Conservation (phyloP, 2,888 invertebrate species). For the Microctonus hyperodae region DNA sequence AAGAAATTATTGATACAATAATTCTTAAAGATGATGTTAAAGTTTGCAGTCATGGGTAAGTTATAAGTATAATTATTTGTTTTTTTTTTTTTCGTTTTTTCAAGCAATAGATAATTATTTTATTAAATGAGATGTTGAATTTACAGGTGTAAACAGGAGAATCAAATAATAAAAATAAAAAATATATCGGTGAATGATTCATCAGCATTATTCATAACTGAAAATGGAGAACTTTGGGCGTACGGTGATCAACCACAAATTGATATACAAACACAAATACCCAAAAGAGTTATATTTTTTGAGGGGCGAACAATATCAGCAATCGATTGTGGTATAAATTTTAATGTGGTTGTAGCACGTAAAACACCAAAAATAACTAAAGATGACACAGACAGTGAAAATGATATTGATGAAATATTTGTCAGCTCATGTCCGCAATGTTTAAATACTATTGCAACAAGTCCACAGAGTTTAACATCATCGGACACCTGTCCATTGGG, state of each 20-base stretch:
- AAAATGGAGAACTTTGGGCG: conserved; percentile 75
- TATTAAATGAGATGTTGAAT: not conserved
- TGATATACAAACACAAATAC: conserved; percentile 68
- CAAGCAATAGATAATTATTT: conserved; percentile 8
- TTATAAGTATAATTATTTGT: conserved; percentile 13
- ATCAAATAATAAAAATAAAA: conserved; percentile 70
- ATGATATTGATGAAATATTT: conserved; percentile 72
- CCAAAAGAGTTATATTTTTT: conserved; percentile 74
- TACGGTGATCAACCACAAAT: conserved; percentile 74
- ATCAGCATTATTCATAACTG: conserved; percentile 72
- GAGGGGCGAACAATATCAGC: conserved; percentile 74
- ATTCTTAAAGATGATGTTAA: conserved; percentile 71
- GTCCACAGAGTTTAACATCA: conserved; percentile 65
- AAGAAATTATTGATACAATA: conserved; percentile 70
- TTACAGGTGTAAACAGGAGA: conserved; percentile 67
- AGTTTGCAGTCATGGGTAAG: conserved; percentile 70
- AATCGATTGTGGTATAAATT: conserved; percentile 78
- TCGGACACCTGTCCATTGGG: conserved; percentile 73
- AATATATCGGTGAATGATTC: conserved; percentile 71
- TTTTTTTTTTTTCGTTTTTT: not conserved
- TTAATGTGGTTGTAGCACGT: conserved; percentile 76
- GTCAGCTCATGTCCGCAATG: conserved; percentile 73
- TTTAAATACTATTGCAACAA: conserved; percentile 49
- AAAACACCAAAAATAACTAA: conserved; percentile 66
- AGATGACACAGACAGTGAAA: conserved; percentile 66